Evolutionary conservation across 2,888 invertebrate species (phyloP), one percentile per base, ranked within the genome.

Genomic region (Melangyna quadrimaculata): DNA sequence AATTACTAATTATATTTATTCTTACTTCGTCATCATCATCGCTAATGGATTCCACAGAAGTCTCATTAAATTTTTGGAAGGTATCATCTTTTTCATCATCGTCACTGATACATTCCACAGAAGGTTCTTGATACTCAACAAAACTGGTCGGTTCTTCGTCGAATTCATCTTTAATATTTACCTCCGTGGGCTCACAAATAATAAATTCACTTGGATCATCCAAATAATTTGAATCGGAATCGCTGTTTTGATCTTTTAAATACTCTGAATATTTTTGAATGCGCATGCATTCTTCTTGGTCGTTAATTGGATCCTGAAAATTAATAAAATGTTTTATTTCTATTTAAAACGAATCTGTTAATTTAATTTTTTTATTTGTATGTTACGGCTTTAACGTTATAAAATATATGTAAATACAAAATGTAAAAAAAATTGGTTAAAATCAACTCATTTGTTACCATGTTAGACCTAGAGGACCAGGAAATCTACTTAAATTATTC

Each of bases 21-120:
- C 22, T 12, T n/a, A 24, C 61, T 35, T 35, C 59, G 10, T 61
- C 61, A 43, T 61, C 61, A 61, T n/a, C n/a, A n/a, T n/a, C n/a
- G n/a, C 61, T 40, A 19, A 43, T 40, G 5, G 3, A 27, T 27
- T 61, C 61, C 8, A 61, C 17, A n/a, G 40, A 61, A 24, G 4
- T 3, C 14, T 43, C 40, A 17, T 19, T 43, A 1, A 17, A 27
- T 10, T 40, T 32, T 6, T 27, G 8, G 24, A 0, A 14, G 51
- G 2, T 27, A 3, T 27, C 6, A 27, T 27, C 1, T 51, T 27
- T 2, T 5, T 48, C 51, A 14, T n/a, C n/a, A n/a, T 29, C 35
- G 10, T 57, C 57, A 22, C 57, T 57, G 0, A 57, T 57, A 3
- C 2, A 57, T 57, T 57, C 55, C 17, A 57, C 29, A 32, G 17